Evolutionary conservation across 2,113 vertebrate genomes (phyloP).

Genomic region (Manacus vitellinus): DNA sequence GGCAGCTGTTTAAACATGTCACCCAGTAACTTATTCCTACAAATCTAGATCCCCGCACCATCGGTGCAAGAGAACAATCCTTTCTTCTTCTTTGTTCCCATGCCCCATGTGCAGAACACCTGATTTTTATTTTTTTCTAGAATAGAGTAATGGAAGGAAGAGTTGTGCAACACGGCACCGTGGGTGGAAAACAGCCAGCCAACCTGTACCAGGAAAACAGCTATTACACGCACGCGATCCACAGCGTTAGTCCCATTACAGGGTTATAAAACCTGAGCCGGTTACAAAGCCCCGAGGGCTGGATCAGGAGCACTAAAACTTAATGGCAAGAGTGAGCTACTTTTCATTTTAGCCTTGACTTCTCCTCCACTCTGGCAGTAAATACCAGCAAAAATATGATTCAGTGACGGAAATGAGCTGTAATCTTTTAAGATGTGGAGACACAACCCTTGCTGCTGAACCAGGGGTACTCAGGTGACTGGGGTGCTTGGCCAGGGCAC

Average conservation of each 20-base stretch:
- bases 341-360: not conserved
- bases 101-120: not conserved
- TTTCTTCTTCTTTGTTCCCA: not conserved
- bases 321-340: not conserved
- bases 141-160: not conserved
- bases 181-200: not conserved
- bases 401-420: not conserved
- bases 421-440: not conserved
- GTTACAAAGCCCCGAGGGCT: not conserved
- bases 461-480: fast-evolving
- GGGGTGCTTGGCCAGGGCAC: not conserved
- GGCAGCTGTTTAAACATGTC: constrained; percentile 27
- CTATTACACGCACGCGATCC: not conserved
- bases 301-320: not conserved
- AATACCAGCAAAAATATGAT: not conserved
- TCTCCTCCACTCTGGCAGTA: not conserved
- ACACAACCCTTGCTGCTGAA: not conserved
- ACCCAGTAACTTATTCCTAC: not conserved
- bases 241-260: not conserved
- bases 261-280: not conserved
- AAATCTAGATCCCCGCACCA: not conserved
- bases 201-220: not conserved
- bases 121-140: not conserved
- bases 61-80: not conserved
- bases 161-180: not conserved